Conservation (phyloP, 2,888 invertebrate species). For the Leptothorax acervorum region DNA sequence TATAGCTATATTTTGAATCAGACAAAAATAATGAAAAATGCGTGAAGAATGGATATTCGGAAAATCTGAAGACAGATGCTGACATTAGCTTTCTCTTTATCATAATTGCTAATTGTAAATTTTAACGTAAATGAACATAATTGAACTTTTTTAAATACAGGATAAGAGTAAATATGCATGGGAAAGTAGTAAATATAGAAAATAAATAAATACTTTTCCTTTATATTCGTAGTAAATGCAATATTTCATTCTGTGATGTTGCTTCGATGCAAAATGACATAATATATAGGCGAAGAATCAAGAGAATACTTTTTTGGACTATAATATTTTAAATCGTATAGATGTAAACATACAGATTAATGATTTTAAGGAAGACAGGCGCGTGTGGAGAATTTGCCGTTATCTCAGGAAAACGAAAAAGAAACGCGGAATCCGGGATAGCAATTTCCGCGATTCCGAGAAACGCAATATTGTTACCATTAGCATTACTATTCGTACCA, state of each 20-base stretch:
- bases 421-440: slow-evolving; percentile 52
- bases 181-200: not conserved
- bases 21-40: not conserved
- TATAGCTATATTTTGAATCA: slow-evolving; percentile 7
- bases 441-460: slow-evolving; percentile 65
- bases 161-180: not conserved
- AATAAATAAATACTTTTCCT: not conserved
- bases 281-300: not conserved
- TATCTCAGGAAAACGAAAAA: slow-evolving; percentile 7
- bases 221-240: not conserved
- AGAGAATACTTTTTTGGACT: not conserved
- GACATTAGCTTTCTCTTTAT: not conserved
- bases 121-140: not conserved
- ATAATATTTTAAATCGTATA: not conserved
- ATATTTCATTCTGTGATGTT: not conserved
- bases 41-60: not conserved
- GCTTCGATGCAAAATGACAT: not conserved
- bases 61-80: not conserved
- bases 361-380: not conserved
- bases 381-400: not conserved
- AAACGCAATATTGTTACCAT: slow-evolving; percentile 71
- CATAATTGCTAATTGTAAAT: not conserved
- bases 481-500: slow-evolving; percentile 72
- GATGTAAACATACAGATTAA: not conserved
- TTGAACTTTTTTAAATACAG: not conserved